Evolutionary conservation across 2,797 vertebrate species (phyloP).

Genomic region (Apodemus agrarius): DNA sequence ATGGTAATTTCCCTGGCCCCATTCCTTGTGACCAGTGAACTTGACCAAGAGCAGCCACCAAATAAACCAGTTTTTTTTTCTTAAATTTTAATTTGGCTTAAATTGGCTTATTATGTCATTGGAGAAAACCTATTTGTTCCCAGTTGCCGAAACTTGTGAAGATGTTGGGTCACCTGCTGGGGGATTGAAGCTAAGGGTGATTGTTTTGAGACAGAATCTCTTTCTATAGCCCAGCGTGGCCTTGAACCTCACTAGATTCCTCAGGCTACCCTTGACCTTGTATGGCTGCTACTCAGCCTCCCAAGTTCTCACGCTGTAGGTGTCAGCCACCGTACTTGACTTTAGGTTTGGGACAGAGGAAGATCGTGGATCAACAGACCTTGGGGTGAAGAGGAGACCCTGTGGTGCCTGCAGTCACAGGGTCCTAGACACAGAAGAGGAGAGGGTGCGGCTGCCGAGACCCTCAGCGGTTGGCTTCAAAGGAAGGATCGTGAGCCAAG

Average conservation of each 20-base stretch:
- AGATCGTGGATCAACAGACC: neutral
- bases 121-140: neutral
- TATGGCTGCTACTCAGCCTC: neutral
- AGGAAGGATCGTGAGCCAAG: neutral
- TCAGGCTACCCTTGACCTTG: neutral
- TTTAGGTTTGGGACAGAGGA: neutral
- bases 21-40: neutral
- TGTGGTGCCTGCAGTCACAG: neutral
- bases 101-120: neutral
- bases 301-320: neutral
- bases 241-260: neutral
- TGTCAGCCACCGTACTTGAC: neutral
- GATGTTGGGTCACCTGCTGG: neutral
- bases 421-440: neutral
- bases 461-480: neutral
- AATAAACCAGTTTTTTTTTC: neutral
- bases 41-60: neutral
- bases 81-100: neutral
- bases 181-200: neutral
- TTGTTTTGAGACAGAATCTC: neutral
- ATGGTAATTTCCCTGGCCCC: neutral
- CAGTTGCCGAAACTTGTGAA: neutral
- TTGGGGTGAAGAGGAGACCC: neutral
- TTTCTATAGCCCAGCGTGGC: neutral
- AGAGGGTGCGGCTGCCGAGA: neutral